Evolutionary conservation across 2,888 invertebrate species (phyloP).

Genomic region (Agrochola macilenta): DNA sequence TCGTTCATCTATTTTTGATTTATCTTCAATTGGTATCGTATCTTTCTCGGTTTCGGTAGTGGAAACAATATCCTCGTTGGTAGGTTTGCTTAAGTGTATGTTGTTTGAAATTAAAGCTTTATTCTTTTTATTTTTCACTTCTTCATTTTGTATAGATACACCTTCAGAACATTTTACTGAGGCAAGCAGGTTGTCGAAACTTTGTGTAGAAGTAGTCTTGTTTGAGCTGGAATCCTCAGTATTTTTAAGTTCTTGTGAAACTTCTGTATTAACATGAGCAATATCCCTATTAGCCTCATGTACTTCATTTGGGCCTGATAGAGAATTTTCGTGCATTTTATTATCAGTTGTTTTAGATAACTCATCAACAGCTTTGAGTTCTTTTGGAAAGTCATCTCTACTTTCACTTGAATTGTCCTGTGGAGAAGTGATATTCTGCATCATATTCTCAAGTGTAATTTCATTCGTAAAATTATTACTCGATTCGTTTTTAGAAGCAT

Average conservation of each 20-base stretch:
- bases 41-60: conserved; percentile 72
- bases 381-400: conserved; percentile 68
- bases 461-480: conserved; percentile 76
- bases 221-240: conserved; percentile 7
- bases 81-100: conserved; percentile 17
- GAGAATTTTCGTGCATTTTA: not conserved
- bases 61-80: conserved; percentile 76
- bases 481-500: conserved; percentile 71
- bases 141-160: conserved; percentile 7
- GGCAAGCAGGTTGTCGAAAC: conserved; percentile 16
- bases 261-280: not conserved
- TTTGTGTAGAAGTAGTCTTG: not conserved
- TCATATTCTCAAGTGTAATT: conserved; percentile 76
- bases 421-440: conserved; percentile 73
- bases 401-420: conserved; percentile 65
- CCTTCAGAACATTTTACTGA: conserved; percentile 9
- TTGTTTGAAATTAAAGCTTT: conserved; percentile 4
- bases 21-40: conserved; percentile 34
- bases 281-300: conserved; percentile 20
- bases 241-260: conserved; percentile 7
- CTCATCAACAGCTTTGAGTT: conserved; percentile 58
- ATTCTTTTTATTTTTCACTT: not conserved
- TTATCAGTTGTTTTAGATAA: conserved; percentile 29
- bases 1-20: conserved; percentile 47
- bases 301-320: not conserved